phyloP scores from a whole-genome alignment of 2,797 vertebrate genomes.

The Tokudaia tokunoshimensis region DNA sequence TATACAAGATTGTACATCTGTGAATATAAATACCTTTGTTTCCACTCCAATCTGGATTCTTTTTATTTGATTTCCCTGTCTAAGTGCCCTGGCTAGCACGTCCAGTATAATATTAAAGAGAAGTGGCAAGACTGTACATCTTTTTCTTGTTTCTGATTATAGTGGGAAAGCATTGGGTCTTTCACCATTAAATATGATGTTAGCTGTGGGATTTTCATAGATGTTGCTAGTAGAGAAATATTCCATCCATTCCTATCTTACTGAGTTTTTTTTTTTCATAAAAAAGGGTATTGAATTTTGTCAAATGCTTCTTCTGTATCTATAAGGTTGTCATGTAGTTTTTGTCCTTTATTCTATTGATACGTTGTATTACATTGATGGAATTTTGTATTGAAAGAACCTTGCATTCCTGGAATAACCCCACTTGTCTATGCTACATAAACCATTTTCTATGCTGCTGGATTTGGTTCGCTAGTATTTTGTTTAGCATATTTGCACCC shows the following conservation, averaged over 20 bases:
- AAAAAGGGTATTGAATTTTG: conserved; percentile 46
- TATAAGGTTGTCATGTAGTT: conserved; percentile 59
- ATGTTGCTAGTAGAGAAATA: conserved; percentile 58
- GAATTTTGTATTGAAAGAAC: conserved; percentile 62
- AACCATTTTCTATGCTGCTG: conserved; percentile 71
- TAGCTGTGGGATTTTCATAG: conserved; percentile 65
- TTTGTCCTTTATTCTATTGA: conserved; percentile 63
- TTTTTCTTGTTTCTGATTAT: conserved; percentile 67
- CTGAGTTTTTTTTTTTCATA: conserved; percentile 46
- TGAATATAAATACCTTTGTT: conserved; percentile 64
- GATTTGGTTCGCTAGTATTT: conserved; percentile 69
- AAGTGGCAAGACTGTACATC: conserved; percentile 54
- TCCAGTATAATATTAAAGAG: conserved; percentile 24
- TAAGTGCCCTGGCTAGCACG: conserved; percentile 46
- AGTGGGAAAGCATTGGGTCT: conserved; percentile 48
- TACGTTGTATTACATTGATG: conserved; percentile 56
- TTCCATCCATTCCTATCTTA: conserved; percentile 53
- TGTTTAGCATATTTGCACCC: conserved; percentile 61
- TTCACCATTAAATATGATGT: conserved; percentile 60
- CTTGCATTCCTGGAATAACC: conserved; percentile 67
- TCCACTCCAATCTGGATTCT: conserved; percentile 37
- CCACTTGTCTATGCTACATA: conserved; percentile 61
- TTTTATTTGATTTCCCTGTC: conserved; percentile 46
- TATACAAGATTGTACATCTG: conserved; percentile 1
- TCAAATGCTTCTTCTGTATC: conserved; percentile 62